Percentiles rank a stretch among this genome's conserved stretches.
These are phyloP conservation scores for Nasua narica DNA, from an alignment of 2,797 vertebrate genomes.

Conservation along the genomic window DNA sequence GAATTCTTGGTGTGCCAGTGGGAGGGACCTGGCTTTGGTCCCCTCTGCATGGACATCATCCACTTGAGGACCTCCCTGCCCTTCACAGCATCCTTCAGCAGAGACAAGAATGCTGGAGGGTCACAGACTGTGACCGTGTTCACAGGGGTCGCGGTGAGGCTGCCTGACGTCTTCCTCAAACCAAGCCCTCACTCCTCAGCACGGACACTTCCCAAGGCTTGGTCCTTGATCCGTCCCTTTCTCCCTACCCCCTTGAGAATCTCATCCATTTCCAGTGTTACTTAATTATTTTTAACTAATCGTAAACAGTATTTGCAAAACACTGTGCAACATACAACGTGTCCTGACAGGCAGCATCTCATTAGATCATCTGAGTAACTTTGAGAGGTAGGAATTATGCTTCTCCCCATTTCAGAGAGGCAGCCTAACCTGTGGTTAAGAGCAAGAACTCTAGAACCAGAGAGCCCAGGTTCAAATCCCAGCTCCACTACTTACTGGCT, in stretches of 20 bases:
- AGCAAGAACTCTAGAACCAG: neutral
- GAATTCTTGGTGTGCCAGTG: neutral
- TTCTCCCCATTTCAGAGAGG: neutral
- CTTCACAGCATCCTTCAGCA: neutral
- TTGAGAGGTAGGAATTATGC: neutral
- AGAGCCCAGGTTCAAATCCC: neutral
- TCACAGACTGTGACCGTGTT: neutral
- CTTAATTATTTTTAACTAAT: neutral
- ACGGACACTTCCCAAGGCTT: neutral
- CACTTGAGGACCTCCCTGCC: neutral
- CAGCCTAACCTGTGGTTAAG: neutral
- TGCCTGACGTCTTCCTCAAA: neutral
- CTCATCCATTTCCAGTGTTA: neutral
- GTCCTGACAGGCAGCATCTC: neutral
- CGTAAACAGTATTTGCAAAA: neutral
- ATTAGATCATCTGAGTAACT: neutral
- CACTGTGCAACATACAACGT: neutral
- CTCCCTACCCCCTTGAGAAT: neutral
- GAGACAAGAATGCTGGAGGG: neutral
- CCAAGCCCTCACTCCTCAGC: neutral
- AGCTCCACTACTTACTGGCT: neutral
- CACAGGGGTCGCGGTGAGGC: neutral
- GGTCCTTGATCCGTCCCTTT: neutral
- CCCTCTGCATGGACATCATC: rapidly evolving
- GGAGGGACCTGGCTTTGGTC: neutral